Conservation (phyloP, 2,888 invertebrate species). For the Drosophila anomelani region DNA sequence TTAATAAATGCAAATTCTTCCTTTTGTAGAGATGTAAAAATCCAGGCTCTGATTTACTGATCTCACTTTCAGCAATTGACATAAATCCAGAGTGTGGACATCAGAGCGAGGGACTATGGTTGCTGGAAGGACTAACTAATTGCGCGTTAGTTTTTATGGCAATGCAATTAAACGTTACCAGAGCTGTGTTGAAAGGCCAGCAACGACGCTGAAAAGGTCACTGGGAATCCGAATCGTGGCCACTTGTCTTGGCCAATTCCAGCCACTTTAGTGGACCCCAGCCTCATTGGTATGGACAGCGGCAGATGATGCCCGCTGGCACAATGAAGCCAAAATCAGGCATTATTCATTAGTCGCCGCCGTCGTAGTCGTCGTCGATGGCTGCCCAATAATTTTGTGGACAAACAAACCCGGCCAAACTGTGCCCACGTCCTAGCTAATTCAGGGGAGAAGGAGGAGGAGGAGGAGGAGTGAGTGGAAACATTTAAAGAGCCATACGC, state of each 20-base stretch:
- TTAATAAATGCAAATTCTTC: no score
- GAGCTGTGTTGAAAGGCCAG: conserved; percentile 26
- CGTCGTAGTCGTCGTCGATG: conserved; percentile 45
- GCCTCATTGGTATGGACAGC: conserved; percentile 65
- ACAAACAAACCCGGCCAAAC: conserved; percentile 45
- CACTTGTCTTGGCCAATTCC: conserved; percentile 28
- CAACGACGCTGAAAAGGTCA: conserved; percentile 24
- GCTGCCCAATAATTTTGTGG: conserved; percentile 56
- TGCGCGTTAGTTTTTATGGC: conserved; percentile 55
- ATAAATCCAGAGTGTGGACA: conserved; percentile 58
- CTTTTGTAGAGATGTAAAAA: not conserved
- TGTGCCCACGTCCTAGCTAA: conserved; percentile 16
- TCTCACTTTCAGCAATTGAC: not conserved
- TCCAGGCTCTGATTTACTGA: not conserved
- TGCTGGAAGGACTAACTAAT: conserved; percentile 49
- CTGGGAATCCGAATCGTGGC: conserved; percentile 6
- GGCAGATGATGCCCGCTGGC: conserved; percentile 33
- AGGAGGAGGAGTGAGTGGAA: conserved; percentile 22
- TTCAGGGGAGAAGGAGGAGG: not conserved
- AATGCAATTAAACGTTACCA: conserved; percentile 52
- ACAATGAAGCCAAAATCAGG: conserved; percentile 65
- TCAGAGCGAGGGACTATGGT: conserved; percentile 6
- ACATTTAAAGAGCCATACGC: conserved; percentile 69
- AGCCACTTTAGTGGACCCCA: conserved; percentile 11
- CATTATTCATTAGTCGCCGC: conserved; percentile 70